These are phyloP conservation scores for Fragum fragum DNA, from an alignment of 2,888 invertebrate genomes.

Conservation along the genomic window DNA sequence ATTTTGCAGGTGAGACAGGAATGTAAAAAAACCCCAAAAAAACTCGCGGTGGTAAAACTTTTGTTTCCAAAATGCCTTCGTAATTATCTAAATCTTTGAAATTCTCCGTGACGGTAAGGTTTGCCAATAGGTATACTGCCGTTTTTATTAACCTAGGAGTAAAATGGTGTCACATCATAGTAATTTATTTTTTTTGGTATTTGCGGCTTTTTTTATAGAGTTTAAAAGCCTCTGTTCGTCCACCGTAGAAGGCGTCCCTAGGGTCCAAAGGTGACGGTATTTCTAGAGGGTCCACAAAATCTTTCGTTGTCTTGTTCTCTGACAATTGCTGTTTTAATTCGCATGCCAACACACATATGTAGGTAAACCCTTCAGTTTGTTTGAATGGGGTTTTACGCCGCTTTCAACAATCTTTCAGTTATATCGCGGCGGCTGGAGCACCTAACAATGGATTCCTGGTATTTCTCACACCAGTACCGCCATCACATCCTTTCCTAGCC, in stretches of 20 bases:
- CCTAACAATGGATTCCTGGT: no score
- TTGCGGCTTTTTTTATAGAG: slow-evolving; percentile 39
- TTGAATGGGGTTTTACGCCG: no score
- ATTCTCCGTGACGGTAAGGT: slow-evolving; percentile 34
- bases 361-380: no score
- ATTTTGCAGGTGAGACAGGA: slow-evolving; percentile 22
- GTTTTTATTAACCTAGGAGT: slow-evolving; percentile 40
- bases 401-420: no score
- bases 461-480: no score
- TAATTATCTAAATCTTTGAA: slow-evolving; percentile 24
- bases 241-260: no score
- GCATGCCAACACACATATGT: no score
- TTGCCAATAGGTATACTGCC: slow-evolving; percentile 22
- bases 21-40: no score
- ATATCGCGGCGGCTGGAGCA: no score
- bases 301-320: not conserved
- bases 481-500: no score
- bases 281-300: slow-evolving; percentile 6
- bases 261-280: slow-evolving; percentile 31
- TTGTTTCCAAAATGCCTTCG: slow-evolving; percentile 29
- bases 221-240: slow-evolving; percentile 44
- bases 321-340: no score
- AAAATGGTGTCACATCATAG: slow-evolving; percentile 42
- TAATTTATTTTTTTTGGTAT: slow-evolving; percentile 29
- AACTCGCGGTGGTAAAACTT: slow-evolving; percentile 15